Evolutionary conservation across 2,113 vertebrate species (phyloP).

Genomic region (Brachypteracias leptosomus): DNA sequence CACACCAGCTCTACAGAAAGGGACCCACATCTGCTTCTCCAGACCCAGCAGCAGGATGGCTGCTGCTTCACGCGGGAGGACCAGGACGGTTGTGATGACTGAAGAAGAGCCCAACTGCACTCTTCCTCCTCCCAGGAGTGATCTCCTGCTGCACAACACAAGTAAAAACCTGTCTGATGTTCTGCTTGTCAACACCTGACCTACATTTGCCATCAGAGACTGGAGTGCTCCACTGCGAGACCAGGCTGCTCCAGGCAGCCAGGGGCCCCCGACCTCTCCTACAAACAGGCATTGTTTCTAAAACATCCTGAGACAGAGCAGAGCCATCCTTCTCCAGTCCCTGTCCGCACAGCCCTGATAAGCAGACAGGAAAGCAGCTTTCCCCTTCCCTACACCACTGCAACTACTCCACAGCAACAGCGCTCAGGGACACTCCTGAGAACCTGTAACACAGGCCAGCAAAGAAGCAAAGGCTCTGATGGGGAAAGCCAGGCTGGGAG

Average conservation of each 20-base stretch:
- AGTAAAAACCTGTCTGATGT: neutral
- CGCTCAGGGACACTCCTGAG: accelerated
- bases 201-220: neutral
- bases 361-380: slow-evolving; percentile 60
- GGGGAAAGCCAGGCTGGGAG: neutral
- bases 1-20: neutral
- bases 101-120: neutral
- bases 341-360: slow-evolving; percentile 49
- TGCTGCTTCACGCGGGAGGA: neutral
- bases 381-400: neutral
- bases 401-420: neutral
- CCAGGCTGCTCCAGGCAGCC: neutral
- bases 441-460: neutral
- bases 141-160: neutral
- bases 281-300: slow-evolving; percentile 61
- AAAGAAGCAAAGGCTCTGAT: neutral
- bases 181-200: neutral
- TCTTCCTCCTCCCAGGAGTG: neutral
- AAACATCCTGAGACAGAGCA: slow-evolving; percentile 67
- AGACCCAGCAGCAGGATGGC: neutral
- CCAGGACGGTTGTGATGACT: neutral
- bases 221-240: neutral
- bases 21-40: neutral
- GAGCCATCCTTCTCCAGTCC: slow-evolving; percentile 64
- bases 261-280: neutral